phyloP scores from a whole-genome alignment of 2,113 vertebrate species.

The Sinocyclocheilus maitianheensis region DNA sequence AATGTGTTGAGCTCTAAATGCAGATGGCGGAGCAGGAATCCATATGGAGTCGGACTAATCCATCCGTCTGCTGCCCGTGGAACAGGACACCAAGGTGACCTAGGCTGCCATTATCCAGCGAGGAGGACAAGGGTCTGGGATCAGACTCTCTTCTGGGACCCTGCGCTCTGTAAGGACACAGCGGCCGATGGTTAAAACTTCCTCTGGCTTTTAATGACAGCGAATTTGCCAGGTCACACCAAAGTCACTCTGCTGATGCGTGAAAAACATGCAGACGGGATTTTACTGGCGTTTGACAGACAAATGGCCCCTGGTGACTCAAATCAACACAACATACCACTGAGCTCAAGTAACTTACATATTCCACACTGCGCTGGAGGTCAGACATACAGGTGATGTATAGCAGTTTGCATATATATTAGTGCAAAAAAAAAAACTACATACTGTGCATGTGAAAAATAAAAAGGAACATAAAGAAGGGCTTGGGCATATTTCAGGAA shows the following conservation, averaged over 20 bases:
- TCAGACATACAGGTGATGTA: conserved; percentile 22
- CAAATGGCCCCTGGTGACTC: not conserved
- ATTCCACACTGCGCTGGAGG: not conserved
- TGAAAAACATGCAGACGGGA: conserved; percentile 42
- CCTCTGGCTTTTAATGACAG: conserved; percentile 62
- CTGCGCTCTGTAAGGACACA: not conserved
- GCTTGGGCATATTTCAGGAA: not conserved
- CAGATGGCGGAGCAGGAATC: not conserved
- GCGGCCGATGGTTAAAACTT: conserved; percentile 12
- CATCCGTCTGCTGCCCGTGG: not conserved
- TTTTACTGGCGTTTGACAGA: conserved; percentile 17
- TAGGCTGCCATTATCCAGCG: not conserved
- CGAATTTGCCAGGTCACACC: conserved; percentile 66
- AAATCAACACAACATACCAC: not conserved
- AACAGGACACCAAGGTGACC: conserved; percentile 25
- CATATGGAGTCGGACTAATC: not conserved
- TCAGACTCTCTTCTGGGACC: conserved; percentile 15
- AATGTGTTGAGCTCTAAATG: not conserved
- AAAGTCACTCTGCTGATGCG: conserved; percentile 62
- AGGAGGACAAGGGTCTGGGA: conserved; percentile 14
- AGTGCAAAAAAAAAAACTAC: not conserved
- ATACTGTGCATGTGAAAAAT: not conserved
- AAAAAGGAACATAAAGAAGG: not conserved
- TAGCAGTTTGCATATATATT: conserved; percentile 17
- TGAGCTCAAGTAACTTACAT: not conserved